Conservation (phyloP, 2,888 invertebrate species). For the Heliconius aoede region DNA sequence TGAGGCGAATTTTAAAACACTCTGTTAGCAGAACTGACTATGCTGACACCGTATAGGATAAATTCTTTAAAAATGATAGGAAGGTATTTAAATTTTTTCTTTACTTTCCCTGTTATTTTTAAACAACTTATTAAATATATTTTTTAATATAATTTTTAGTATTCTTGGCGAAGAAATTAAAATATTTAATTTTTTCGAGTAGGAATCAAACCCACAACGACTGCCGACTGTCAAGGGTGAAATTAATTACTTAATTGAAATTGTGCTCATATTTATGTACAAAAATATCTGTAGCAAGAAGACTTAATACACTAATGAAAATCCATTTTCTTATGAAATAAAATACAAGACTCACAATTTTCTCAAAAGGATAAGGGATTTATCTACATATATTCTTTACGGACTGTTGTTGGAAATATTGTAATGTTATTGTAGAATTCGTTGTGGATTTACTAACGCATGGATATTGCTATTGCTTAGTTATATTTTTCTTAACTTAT, state of each 20-base stretch:
- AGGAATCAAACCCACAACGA: neutral
- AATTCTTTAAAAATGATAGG: too few relatives aligned
- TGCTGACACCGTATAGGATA: too few relatives aligned
- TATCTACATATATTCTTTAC: neutral
- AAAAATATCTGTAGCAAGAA: neutral
- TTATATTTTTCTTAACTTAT: neutral
- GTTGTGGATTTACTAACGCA: neutral
- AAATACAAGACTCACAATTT: neutral
- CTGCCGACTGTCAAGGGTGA: neutral
- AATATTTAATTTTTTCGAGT: neutral
- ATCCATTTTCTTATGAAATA: conserved; percentile 4
- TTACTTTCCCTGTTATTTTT: too few relatives aligned
- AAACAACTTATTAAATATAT: too few relatives aligned
- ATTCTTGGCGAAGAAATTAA: too few relatives aligned
- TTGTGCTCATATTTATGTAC: neutral
- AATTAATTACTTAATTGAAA: neutral
- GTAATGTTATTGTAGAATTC: neutral
- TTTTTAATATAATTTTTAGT: too few relatives aligned
- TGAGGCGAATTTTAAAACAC: too few relatives aligned
- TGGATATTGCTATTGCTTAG: neutral
- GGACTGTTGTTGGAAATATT: neutral
- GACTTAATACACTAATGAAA: neutral
- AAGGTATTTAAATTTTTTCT: too few relatives aligned
- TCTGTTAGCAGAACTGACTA: too few relatives aligned
- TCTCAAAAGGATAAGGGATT: neutral